Conservation (phyloP, 2,797 vertebrate genomes). For the Garrulus glandarius region DNA sequence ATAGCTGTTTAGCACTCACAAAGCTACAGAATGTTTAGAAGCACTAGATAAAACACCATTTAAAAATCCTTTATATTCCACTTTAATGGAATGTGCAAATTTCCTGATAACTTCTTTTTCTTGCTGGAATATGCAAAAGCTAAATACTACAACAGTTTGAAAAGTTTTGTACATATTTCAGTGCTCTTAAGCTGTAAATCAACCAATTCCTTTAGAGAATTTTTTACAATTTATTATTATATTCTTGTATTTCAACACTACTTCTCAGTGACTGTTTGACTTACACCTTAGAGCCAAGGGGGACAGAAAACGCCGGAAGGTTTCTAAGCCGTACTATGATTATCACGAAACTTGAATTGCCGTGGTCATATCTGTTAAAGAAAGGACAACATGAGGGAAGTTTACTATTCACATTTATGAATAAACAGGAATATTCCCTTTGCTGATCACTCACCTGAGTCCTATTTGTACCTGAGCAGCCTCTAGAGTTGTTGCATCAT, state of each 20-base stretch:
- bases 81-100: neutral
- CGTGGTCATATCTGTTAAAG: constrained; percentile 75
- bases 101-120: neutral
- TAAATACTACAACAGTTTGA: neutral
- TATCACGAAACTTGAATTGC: constrained; percentile 78
- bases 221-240: neutral
- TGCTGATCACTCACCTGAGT: constrained; percentile 68
- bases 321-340: constrained; percentile 74
- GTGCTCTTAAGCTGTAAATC: neutral
- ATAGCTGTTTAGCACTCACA: neutral
- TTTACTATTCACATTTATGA: neutral
- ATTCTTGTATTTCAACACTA: neutral
- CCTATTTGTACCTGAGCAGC: constrained; percentile 79
- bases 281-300: constrained; percentile 80
- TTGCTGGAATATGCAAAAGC: neutral
- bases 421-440: neutral
- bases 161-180: neutral
- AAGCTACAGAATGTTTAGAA: neutral
- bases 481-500: constrained; percentile 64
- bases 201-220: neutral
- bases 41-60: neutral
- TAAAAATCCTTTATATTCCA: neutral
- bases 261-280: constrained; percentile 45
- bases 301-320: constrained; percentile 69
- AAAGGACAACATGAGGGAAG: neutral